Evolutionary conservation across 2,113 vertebrate genomes (phyloP).

Genomic region (Mustela lutreola): DNA sequence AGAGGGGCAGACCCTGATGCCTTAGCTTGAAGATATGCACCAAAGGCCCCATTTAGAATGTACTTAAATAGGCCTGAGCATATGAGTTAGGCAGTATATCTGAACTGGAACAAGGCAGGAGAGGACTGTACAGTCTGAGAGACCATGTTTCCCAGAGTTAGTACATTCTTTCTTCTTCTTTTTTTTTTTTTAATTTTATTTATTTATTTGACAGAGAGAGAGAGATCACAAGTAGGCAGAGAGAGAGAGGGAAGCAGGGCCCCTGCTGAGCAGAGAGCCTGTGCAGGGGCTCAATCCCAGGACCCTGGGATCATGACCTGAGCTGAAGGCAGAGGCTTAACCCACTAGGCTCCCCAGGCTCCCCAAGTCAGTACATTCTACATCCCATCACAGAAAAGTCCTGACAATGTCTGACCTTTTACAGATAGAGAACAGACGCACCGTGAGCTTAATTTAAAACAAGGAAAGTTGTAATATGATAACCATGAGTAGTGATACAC

Average conservation of each 20-base stretch:
- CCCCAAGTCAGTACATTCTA: not conserved
- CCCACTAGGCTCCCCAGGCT: too few species aligned
- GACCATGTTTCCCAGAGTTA: not conserved
- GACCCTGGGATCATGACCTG: too few species aligned
- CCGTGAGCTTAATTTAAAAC: not conserved
- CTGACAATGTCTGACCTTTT: not conserved
- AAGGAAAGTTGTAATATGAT: not conserved
- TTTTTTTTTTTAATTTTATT: too few species aligned
- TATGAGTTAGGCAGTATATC: not conserved
- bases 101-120: not conserved
- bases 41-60: not conserved
- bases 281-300: too few species aligned
- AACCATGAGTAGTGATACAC: not conserved
- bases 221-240: too few species aligned
- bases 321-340: too few species aligned
- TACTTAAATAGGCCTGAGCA: not conserved
- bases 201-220: too few species aligned
- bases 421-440: not conserved
- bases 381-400: not conserved
- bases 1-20: not conserved
- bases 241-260: too few species aligned
- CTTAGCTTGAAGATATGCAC: constrained; percentile 2
- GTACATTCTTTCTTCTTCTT: not conserved
- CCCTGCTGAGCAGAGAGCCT: too few species aligned
- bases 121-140: not conserved